These are phyloP conservation scores for Congeria kusceri DNA, from an alignment of 2,888 invertebrate species.

Conservation along the genomic window DNA sequence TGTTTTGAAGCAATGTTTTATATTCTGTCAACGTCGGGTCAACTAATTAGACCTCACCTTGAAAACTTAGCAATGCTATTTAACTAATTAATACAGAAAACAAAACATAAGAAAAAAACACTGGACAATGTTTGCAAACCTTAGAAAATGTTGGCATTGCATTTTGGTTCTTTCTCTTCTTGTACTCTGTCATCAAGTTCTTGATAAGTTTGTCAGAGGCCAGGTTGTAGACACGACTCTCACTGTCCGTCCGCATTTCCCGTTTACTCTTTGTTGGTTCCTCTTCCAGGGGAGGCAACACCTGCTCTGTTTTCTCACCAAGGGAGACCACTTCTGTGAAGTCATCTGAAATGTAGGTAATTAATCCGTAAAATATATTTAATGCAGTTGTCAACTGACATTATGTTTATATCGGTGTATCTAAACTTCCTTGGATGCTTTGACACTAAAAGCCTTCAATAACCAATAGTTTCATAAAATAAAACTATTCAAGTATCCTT, in stretches of 20 bases:
- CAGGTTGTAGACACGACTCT: conserved; percentile 85
- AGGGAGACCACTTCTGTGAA: conserved; percentile 18
- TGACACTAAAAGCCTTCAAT: too few relatives aligned
- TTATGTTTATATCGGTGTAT: too few relatives aligned
- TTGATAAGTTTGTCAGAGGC: conserved; percentile 86
- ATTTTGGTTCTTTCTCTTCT: conserved; percentile 86
- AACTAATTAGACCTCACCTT: too few relatives aligned
- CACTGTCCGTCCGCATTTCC: conserved; percentile 77
- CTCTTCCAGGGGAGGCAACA: conserved; percentile 54
- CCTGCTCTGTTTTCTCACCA: conserved; percentile 22
- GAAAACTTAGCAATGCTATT: too few relatives aligned
- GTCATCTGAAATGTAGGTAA: conserved; percentile 17
- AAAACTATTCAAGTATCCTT: too few relatives aligned
- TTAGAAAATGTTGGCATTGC: conserved; percentile 84
- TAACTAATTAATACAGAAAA: too few relatives aligned
- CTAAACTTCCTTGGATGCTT: too few relatives aligned
- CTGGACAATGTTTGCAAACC: neutral
- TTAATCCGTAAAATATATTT: neutral
- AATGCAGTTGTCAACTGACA: neutral
- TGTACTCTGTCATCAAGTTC: conserved; percentile 87
- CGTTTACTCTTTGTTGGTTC: conserved; percentile 71
- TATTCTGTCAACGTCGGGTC: too few relatives aligned
- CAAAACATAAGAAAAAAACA: too few relatives aligned
- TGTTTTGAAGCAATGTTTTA: too few relatives aligned
- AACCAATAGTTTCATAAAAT: too few relatives aligned